These are phyloP conservation scores for Streptopelia turtur DNA, from an alignment of 2,797 vertebrate genomes.

Conservation along the genomic window DNA sequence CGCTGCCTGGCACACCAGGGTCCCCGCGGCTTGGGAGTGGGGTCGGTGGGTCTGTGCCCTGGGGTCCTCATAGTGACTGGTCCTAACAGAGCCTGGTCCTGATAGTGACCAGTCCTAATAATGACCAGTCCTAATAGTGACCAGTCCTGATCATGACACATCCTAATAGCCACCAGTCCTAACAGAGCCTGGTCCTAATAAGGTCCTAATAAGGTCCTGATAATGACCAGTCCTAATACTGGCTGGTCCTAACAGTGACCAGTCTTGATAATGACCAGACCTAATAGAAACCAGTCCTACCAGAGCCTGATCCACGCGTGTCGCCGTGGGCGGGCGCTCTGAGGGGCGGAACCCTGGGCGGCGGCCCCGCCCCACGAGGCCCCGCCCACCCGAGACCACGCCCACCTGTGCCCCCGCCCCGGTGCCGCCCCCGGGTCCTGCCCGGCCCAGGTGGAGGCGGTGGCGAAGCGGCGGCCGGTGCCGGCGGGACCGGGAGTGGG, in stretches of 20 bases:
- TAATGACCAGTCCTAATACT: fast-evolving
- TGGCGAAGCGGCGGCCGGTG: neutral
- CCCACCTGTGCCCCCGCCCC: neutral
- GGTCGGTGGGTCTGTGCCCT: fast-evolving
- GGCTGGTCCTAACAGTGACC: fast-evolving
- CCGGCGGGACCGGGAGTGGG: neutral
- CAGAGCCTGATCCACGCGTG: no score
- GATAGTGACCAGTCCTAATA: fast-evolving
- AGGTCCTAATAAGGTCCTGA: no score
- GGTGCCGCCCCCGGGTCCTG: neutral
- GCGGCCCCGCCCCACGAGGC: neutral
- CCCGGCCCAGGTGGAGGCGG: conserved; percentile 38
- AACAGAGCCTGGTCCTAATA: no score
- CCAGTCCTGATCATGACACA: fast-evolving
- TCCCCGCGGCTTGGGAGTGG: fast-evolving
- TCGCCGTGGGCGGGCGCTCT: neutral
- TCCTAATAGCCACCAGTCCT: neutral
- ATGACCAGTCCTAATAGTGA: neutral
- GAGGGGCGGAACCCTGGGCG: neutral
- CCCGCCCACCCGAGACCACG: neutral
- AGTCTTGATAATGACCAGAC: fast-evolving
- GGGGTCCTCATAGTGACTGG: fast-evolving
- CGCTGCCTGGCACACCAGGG: fast-evolving
- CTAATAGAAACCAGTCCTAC: no score
- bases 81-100: fast-evolving